Evolutionary conservation across 2,888 invertebrate genomes (phyloP).

Genomic region (Andrena camellia): DNA sequence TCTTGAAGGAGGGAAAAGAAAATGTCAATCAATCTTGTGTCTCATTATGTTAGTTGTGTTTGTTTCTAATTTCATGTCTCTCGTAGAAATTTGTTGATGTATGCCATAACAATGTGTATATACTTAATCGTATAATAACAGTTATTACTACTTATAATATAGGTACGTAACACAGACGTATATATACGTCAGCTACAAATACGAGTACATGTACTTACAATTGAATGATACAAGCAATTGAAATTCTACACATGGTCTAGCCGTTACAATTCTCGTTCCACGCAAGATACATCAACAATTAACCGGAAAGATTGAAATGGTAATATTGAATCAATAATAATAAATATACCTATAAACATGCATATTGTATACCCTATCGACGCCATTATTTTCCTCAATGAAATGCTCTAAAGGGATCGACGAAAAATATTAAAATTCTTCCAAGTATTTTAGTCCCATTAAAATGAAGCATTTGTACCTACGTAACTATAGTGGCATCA

Average conservation of each 20-base stretch:
- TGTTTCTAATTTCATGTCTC: slow-evolving; percentile 68
- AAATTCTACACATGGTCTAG: background rate
- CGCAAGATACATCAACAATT: slow-evolving; percentile 69
- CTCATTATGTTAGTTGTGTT: slow-evolving; percentile 76
- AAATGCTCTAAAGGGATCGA: slow-evolving; percentile 50
- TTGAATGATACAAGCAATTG: background rate
- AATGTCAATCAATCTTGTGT: slow-evolving; percentile 85
- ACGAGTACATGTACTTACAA: background rate
- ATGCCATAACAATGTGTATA: slow-evolving; percentile 13
- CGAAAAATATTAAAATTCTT: background rate
- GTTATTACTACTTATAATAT: slow-evolving; percentile 5
- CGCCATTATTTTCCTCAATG: slow-evolving; percentile 38
- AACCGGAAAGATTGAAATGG: slow-evolving; percentile 67
- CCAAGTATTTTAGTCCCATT: background rate
- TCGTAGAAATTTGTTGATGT: slow-evolving; percentile 68
- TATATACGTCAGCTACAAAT: background rate
- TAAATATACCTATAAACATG: slow-evolving; percentile 72
- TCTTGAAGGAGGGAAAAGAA: slow-evolving; percentile 92
- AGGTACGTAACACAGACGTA: too few relatives aligned
- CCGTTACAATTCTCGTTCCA: slow-evolving; percentile 20
- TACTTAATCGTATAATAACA: background rate
- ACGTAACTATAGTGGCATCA: background rate
- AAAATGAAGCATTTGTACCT: background rate
- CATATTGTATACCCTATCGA: slow-evolving; percentile 66
- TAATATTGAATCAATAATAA: slow-evolving; percentile 65